Evolutionary conservation across 2,888 invertebrate genomes (phyloP), one percentile per base, ranked within the genome.

Genomic region (Yponomeuta malinellus): DNA sequence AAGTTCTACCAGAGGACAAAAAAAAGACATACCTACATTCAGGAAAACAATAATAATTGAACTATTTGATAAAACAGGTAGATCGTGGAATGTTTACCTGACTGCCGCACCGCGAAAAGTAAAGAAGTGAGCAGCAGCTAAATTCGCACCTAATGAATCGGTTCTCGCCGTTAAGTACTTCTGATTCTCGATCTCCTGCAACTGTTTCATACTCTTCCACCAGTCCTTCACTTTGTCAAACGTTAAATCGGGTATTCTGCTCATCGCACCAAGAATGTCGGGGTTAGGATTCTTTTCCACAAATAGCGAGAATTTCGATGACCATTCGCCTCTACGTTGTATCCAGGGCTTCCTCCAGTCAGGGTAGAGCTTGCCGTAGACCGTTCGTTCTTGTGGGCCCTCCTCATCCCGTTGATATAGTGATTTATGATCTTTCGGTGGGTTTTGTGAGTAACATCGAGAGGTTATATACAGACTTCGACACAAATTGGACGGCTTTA

Each of bases 51-150:
- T 23, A 23, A 23, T 23, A 23, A 23, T 23, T 23, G 23, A 23
- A 23, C 23, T 23, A 23, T 0, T 23, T 23, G 1, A 33, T 2
- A 5, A 4, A 33, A 33, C 1, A 8, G 43, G 5, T 43, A 5
- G 9, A 43, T 43, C 5, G 43, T 43, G 9, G 43, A 59, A 59
- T 59, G 29, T 10, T 78, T 82, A 89, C 93, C 95, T 96, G 1
- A 98, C 94, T 72, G 94, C 91, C 2, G 96, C 97, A n/a, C 94
- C 94, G 48, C 97, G 93, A 81, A 93, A 93, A 1, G 96, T 91
- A 69, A 98, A 88, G 83, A 98, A 98, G 89, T 98, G 97, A 10
- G 98, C 95, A 0, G 97, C 95, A 1, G 97, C 97, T 74, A 99
- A 86, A 83, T 99, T 97, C 59, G 95, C 89, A 0, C 98, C 98